Evolutionary conservation across 2,113 vertebrate species (phyloP), one percentile per base, ranked within the genome.

Genomic region (Bucco capensis): DNA sequence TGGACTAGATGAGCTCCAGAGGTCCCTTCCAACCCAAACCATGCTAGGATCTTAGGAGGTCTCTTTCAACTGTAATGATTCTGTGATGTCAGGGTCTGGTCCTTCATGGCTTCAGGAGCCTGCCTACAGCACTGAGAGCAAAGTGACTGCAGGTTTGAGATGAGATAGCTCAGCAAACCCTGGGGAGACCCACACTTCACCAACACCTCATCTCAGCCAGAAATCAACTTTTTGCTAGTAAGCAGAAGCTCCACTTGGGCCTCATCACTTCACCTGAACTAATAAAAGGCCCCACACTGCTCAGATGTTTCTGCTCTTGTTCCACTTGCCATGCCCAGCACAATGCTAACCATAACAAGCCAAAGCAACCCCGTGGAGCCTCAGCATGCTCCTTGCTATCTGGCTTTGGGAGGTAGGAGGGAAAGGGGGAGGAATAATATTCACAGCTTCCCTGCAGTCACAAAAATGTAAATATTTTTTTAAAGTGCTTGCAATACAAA

Each of bases 401-500:
- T 4, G 80, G 58, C 75, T 88, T 62, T 83, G n/a, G 60, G 51
- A 81, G 93, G 67, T 18, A 82, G 67, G 86, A 28, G 53, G 73
- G 94, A 86, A 69, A 64, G 86, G 92, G 47, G 81, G 92, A 96
- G 50, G 81, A 93, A 93, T 65, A 91, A 89, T 83, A 92, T 73
- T 88, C 94, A 89, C 76, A 81, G 96, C 84, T 96, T 94, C 96
- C 86, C 94, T 18, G 19, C 70, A 92, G 94, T 90, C 94, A 58
- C 14, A 23, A 84, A 95, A 96, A 91, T 84, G 95, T 97, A 97
- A 97, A 97, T 96, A 96, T 97, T 96, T 96, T 93, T 91, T 58
- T 79, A 24, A 97, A 97, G 95, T 92, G 93, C 94, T 97, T 92
- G 94, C 96, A 96, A 95, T 96, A 95, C 93, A 97, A 97, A 97